Base-by-base conservation (phyloP, 2,113 vertebrate genomes). In the Ceyx melanurus region DNA sequence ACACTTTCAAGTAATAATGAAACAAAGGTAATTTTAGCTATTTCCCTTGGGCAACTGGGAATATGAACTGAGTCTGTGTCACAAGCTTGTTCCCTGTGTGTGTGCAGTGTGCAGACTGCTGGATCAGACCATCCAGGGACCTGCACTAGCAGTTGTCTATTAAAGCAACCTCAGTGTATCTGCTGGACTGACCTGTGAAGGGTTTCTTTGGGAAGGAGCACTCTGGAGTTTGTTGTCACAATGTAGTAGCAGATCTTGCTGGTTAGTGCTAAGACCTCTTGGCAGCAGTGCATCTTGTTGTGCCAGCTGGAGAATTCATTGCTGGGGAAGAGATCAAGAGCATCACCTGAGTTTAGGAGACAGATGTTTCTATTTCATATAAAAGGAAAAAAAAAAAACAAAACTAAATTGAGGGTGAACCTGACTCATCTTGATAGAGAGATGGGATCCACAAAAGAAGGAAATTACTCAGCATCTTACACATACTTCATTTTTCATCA, bases 11-110 rank as follows among this genome's bases (percentile, higher is more conserved):
- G 53, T 84, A 81, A 86, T 64, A 86, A 79, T 22, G 29, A 92
- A 92, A 78, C 43, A 86, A 94, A 79, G 51, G 45, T 73, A 79
- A 72, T 87, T 93, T 92, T 88, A 93, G 54, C 50, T 62, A 37
- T 92, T 90, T 95, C 75, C 56, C 51, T 62, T 37, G 33, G 60
- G 71, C 46, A 46, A n/a, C 8, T 67, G 62, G 67, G 86, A 92
- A 60, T 60, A 48, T 0, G 14, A 92, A 64, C 22, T 3, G 1
- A 43, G 3, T 7, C 35, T 51, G 46, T 20, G 56, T 67, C 75
- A 77, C 72, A 86, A 25, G 19, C 43, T 71, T 20, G n/a, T 45
- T 71, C 64, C 26, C 13, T 58, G 31, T 7, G 21, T 37, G 64
- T 77, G 12, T 5, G 2, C 9, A 11, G 71, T 19, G 12, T 10